These are phyloP conservation scores for Phacellophora camtschatica DNA, from an alignment of 30 jellyfish, hydroid and myxozoan genomes.

Conservation along the genomic window DNA sequence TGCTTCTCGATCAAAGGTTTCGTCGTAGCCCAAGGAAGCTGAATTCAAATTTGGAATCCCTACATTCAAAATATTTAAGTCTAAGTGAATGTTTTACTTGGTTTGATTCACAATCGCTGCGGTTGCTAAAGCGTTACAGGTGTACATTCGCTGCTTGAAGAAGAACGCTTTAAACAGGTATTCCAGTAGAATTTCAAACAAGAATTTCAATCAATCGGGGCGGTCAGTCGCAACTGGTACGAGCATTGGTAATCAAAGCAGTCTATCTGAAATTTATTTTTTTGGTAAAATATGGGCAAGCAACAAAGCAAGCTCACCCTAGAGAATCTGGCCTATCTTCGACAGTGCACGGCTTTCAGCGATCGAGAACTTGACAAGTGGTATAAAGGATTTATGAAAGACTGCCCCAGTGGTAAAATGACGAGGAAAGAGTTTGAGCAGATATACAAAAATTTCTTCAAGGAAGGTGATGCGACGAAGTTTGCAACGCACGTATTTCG, in stretches of 20 bases:
- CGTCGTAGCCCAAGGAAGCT: conserved; percentile 35
- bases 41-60: not conserved
- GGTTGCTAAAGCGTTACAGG: not conserved
- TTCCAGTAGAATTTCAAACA: not conserved
- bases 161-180: not conserved
- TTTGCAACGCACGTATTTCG: conserved; percentile 99
- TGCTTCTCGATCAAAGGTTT: conserved; percentile 16
- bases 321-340: conserved; percentile 89
- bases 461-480: conserved; percentile 98
- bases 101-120: not conserved
- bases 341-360: conserved; percentile 97
- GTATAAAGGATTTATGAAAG: conserved; percentile 98
- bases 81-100: not conserved
- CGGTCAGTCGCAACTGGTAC: not conserved
- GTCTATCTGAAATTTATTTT: not conserved
- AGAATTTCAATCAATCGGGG: not conserved
- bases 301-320: conserved; percentile 97
- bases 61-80: not conserved
- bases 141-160: not conserved
- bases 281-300: conserved; percentile 80
- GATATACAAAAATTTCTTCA: conserved; percentile 93
- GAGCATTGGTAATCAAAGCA: not conserved
- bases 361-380: conserved; percentile 95
- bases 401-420: conserved; percentile 98
- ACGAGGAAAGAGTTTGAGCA: conserved; percentile 95